Conservation (phyloP, 2,888 invertebrate genomes). For the Lordiphosa andalusiaca region DNA sequence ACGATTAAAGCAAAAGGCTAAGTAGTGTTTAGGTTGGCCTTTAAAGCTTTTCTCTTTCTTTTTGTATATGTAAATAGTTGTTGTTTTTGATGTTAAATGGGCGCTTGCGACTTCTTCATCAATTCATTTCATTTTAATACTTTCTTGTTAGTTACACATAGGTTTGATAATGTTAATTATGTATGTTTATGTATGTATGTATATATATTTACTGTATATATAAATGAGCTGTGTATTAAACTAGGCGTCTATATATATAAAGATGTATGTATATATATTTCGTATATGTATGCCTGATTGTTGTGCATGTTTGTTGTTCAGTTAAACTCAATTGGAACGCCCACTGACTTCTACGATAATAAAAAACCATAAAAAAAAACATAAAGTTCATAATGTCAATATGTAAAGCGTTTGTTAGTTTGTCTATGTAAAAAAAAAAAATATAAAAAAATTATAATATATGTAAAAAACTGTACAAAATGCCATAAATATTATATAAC, state of each 20-base stretch:
- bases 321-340: slow-evolving; percentile 63
- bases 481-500: slow-evolving; percentile 73
- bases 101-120: slow-evolving; percentile 64
- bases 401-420: slow-evolving; percentile 54
- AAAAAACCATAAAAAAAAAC: slow-evolving; percentile 21
- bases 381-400: slow-evolving; percentile 51
- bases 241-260: slow-evolving; percentile 47
- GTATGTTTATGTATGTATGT: slow-evolving; percentile 48
- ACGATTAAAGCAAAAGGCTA: slow-evolving; percentile 51
- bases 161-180: slow-evolving; percentile 67
- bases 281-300: slow-evolving; percentile 74
- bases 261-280: slow-evolving; percentile 38
- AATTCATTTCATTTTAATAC: slow-evolving; percentile 54
- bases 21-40: slow-evolving; percentile 42
- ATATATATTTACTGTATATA: slow-evolving; percentile 25
- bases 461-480: slow-evolving; percentile 61
- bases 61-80: slow-evolving; percentile 51
- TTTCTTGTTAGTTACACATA: slow-evolving; percentile 71
- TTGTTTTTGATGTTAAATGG: slow-evolving; percentile 47
- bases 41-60: slow-evolving; percentile 59
- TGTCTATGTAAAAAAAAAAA: slow-evolving; percentile 27
- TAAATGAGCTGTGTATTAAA: slow-evolving; percentile 45
- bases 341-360: slow-evolving; percentile 32
- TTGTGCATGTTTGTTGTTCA: slow-evolving; percentile 68
- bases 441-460: slow-evolving; percentile 41